A percentile compares a stretch with the other conserved stretches of the same genome.
These are phyloP conservation scores for Actias luna DNA, from an alignment of 2,888 invertebrate species.

Conservation along the genomic window DNA sequence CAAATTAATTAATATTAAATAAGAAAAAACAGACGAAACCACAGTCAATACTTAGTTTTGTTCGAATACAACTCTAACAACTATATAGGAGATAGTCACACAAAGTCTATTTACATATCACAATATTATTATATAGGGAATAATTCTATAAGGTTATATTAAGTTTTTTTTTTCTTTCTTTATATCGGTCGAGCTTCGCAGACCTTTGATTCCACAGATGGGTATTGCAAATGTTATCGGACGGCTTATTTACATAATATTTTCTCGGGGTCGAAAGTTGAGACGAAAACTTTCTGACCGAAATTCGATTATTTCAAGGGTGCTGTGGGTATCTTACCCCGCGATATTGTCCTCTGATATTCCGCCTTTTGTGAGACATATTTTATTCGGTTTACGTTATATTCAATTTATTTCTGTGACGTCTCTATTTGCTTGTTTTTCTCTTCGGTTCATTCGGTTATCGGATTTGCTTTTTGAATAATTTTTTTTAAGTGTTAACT, in stretches of 20 bases:
- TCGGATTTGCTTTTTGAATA: not conserved
- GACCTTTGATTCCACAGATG: conserved; percentile 14
- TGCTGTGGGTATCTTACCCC: conserved; percentile 45
- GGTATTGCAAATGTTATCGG: conserved; percentile 42
- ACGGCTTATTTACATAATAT: conserved; percentile 51
- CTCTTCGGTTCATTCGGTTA: not conserved
- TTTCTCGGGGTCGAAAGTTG: conserved; percentile 31
- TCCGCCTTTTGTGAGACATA: conserved; percentile 51
- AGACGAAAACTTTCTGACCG: conserved; percentile 43
- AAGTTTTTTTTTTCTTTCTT: conserved; percentile 26
- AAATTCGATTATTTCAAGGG: conserved; percentile 60
- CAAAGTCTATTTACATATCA: conserved; percentile 4
- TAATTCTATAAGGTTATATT: conserved; percentile 20
- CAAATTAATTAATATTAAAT: not conserved
- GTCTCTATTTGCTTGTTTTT: conserved; percentile 12
- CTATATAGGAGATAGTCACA: not conserved
- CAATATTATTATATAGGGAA: conserved; percentile 1
- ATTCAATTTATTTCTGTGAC: conserved; percentile 22
- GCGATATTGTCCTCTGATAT: conserved; percentile 52
- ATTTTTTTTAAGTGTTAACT: not conserved
- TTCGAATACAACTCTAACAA: not conserved
- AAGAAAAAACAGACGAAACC: not conserved
- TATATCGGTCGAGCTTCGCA: conserved; percentile 17
- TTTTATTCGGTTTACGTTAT: conserved; percentile 44
- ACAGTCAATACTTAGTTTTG: not conserved